A percentile compares a stretch with the other conserved stretches of the same genome.
phyloP scores from a whole-genome alignment of 2,797 vertebrate species.

The Poecilia gillii region DNA sequence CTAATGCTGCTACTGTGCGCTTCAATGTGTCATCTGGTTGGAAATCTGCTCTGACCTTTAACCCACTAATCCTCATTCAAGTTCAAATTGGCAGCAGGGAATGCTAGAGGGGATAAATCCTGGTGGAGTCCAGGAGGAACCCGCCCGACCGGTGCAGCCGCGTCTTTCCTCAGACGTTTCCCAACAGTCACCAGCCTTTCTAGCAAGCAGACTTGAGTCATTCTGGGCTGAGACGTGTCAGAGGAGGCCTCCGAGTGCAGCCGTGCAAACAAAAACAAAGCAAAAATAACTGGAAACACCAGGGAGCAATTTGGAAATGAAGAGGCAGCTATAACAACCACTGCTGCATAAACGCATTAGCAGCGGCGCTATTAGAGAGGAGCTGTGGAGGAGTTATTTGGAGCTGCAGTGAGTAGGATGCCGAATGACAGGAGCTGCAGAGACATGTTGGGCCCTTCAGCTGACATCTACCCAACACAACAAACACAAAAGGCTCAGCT shows the following conservation, averaged over 20 bases:
- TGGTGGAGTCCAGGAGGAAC: conserved; percentile 36
- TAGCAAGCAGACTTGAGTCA: conserved; percentile 29
- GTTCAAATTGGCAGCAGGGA: conserved; percentile 35
- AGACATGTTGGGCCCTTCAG: neutral
- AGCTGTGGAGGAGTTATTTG: conserved; percentile 19
- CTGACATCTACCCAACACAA: neutral
- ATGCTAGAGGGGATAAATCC: conserved; percentile 1
- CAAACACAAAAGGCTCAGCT: neutral
- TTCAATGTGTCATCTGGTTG: conserved; percentile 3
- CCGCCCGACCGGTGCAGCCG: conserved; percentile 38
- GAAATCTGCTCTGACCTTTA: conserved; percentile 29
- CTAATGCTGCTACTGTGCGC: conserved; percentile 17
- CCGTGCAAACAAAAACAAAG: conserved; percentile 13
- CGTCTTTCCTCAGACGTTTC: conserved; percentile 44
- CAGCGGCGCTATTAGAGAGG: neutral
- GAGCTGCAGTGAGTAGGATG: neutral
- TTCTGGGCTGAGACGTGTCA: conserved; percentile 29
- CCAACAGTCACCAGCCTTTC: conserved; percentile 23
- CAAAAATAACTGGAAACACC: neutral
- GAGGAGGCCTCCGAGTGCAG: conserved; percentile 20
- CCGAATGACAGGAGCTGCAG: neutral
- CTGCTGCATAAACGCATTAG: neutral
- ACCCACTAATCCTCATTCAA: conserved; percentile 19
- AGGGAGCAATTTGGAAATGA: neutral
- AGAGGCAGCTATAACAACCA: conserved; percentile 7